Base-by-base conservation (phyloP, 2,888 invertebrate species). In the Aphidoletes aphidimyza region DNA sequence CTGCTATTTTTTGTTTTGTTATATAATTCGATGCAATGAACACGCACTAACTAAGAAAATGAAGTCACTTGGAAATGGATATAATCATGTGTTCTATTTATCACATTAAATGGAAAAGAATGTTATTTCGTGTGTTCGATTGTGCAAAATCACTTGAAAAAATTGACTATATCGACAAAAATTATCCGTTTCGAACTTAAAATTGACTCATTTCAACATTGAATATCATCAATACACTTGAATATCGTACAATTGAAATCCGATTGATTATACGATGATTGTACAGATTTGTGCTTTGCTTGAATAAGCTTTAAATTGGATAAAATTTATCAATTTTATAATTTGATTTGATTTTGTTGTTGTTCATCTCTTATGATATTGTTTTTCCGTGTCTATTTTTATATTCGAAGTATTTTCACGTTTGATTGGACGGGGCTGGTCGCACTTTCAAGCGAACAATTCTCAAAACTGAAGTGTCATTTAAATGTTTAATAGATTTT, bases 21-120 rank as follows among this genome's bases (percentile, higher is more conserved):
- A 81, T 81, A 81, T 81, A 81, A 81, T 81, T 81, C 81, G 81
- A 37, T 81, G 81, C 81, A 37, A 30, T 37, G 37, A 81, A 37
- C 81, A 81, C 81, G 81, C 81, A 37, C 81, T 81, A 81, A 37
- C 81, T 81, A 81, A 37, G 22, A 5, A 26, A n/a, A 9, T 81
- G 8, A 36, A 81, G 81, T 22, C 37, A 36, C 69, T 69, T 26
- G 69, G 30, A 30, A 30, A 6, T n/a, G 5, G 5, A 11, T 54
- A 19, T 22, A 69, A 69, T 69, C 30, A 34, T 69, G 34, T 69
- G 6, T 19, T 47, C 17, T 17, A 14, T 47, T 47, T 69, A 14
- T 69, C 69, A n/a, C 34, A 69, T 2, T 22, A n/a, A 14, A n/a
- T 3, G 19, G 19, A 47, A 9, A 14, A 54, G 11, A 26, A 22